Percentiles rank a stretch among this genome's conserved stretches.
Conservation (phyloP, 2,797 vertebrate genomes). For the Poeciliopsis turneri region DNA sequence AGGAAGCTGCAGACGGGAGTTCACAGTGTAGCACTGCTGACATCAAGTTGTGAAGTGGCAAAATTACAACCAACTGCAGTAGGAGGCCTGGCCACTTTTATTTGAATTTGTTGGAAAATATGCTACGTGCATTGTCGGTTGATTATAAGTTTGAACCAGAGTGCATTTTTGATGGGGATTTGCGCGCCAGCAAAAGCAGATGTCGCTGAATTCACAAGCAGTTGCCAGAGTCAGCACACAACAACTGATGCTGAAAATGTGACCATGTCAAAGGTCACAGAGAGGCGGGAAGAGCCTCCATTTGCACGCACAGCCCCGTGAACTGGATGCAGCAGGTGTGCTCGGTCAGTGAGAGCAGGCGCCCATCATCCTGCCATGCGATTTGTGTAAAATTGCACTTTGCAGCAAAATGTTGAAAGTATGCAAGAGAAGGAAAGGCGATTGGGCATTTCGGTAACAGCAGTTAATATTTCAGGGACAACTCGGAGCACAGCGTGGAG, state of each 20-base stretch:
- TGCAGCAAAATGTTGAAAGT: too few relatives aligned
- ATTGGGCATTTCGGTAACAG: too few relatives aligned
- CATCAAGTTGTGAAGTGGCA: conserved; percentile 55
- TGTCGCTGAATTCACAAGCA: not conserved
- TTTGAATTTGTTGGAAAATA: too few relatives aligned
- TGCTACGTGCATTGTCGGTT: too few relatives aligned
- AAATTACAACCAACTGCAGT: conserved; percentile 44
- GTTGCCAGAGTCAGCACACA: too few relatives aligned
- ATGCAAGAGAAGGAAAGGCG: too few relatives aligned
- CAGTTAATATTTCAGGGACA: too few relatives aligned
- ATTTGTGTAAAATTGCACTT: too few relatives aligned
- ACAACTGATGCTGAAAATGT: not conserved
- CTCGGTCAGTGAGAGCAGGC: not conserved
- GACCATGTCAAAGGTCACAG: not conserved
- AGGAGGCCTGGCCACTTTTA: too few relatives aligned
- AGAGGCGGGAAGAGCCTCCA: not conserved
- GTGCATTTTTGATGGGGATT: not conserved
- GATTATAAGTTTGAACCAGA: too few relatives aligned
- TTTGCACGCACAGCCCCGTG: not conserved
- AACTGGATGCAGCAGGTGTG: not conserved
- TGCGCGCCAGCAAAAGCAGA: not conserved
- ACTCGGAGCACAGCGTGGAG: too few relatives aligned
- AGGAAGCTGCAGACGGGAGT: not conserved
- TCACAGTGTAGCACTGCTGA: conserved; percentile 59
- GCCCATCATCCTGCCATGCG: not conserved